phyloP scores from a whole-genome alignment of 2,113 vertebrate genomes.

The Oceanites oceanicus region DNA sequence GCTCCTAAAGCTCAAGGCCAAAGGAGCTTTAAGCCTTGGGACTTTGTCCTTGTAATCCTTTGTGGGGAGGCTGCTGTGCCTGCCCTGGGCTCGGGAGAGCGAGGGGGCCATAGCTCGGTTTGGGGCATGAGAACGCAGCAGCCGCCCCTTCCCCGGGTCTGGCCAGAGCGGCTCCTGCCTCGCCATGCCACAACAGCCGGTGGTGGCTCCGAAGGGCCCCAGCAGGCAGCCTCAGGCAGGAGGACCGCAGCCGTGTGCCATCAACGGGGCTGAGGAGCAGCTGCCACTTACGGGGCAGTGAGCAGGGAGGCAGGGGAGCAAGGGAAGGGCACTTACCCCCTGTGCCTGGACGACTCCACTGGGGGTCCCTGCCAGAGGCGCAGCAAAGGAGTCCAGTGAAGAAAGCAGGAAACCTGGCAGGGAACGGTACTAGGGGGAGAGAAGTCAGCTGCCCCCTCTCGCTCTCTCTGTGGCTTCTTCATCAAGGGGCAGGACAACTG shows the following conservation, averaged over 20 bases:
- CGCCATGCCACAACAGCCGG: neutral
- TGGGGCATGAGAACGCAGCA: neutral
- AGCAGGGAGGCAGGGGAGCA: neutral
- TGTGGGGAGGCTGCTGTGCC: neutral
- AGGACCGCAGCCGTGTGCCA: neutral
- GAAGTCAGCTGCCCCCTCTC: neutral
- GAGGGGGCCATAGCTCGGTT: neutral
- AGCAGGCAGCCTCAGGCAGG: neutral
- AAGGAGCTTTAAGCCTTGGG: neutral
- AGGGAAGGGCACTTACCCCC: constrained; percentile 53
- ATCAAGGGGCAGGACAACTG: constrained; percentile 73
- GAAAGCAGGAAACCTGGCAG: neutral
- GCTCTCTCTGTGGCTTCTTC: neutral
- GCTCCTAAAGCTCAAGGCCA: neutral
- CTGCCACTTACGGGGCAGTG: accelerated
- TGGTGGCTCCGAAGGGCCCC: neutral
- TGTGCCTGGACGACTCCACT: neutral
- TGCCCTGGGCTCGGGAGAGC: accelerated
- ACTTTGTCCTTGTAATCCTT: neutral
- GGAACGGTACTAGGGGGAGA: neutral
- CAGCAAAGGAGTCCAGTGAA: neutral
- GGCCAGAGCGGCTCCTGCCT: neutral
- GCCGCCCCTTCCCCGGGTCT: neutral
- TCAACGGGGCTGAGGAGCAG: neutral
- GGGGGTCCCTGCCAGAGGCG: neutral